Percentiles rank a stretch among this genome's conserved stretches.
phyloP scores from a whole-genome alignment of 2,888 invertebrate genomes.

The Aphidius colemani region DNA sequence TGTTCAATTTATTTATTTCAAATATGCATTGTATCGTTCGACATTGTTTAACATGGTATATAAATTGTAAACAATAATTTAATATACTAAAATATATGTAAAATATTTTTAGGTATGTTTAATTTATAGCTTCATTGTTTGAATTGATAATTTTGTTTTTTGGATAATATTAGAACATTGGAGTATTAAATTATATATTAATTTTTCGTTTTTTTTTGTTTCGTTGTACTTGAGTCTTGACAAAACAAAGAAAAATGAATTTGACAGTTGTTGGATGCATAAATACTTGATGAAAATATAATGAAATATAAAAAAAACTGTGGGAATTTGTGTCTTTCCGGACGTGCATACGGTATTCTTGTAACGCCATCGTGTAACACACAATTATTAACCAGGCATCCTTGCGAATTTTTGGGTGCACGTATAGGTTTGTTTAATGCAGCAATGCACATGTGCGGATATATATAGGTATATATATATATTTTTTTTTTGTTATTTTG shows the following conservation, averaged over 20 bases:
- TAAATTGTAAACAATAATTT: too few species aligned
- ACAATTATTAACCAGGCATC: constrained; percentile 54
- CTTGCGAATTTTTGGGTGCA: constrained; percentile 51
- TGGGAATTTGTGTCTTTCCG: constrained; percentile 48
- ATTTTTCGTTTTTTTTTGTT: background rate
- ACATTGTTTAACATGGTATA: too few species aligned
- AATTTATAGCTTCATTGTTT: too few species aligned
- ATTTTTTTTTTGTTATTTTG: background rate
- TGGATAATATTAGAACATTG: background rate
- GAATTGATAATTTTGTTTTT: too few species aligned
- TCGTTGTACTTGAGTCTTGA: too few species aligned
- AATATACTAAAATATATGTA: too few species aligned
- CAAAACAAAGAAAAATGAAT: constrained; percentile 15
- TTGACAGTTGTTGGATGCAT: constrained; percentile 37
- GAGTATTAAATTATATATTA: constrained; percentile 16
- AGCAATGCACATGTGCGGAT: constrained; percentile 40
- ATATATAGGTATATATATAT: too few species aligned
- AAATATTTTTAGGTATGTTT: too few species aligned
- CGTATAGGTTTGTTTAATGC: constrained; percentile 40
- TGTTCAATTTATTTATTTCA: background rate
- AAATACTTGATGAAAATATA: constrained; percentile 27
- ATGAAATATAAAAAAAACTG: constrained; percentile 25
- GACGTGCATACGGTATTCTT: constrained; percentile 38
- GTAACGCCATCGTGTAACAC: constrained; percentile 47
- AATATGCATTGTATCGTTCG: background rate